phyloP scores from a whole-genome alignment of 2,888 invertebrate genomes.

The Linnaemya vulpina region DNA sequence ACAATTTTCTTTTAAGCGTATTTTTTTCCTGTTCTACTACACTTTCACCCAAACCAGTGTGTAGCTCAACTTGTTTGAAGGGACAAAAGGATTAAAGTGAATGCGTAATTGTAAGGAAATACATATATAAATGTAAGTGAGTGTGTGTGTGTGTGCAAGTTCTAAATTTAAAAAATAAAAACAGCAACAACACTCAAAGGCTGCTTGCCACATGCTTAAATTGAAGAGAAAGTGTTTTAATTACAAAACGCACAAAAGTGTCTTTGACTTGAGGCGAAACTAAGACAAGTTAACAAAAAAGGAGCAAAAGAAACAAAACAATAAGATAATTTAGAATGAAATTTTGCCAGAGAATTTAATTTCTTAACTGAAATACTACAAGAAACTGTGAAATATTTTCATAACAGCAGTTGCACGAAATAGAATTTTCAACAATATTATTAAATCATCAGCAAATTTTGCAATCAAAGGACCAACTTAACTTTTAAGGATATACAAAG shows the following conservation, averaged over 20 bases:
- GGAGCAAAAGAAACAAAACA: background rate
- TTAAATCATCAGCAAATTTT: background rate
- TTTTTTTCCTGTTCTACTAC: background rate
- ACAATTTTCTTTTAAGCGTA: conserved; percentile 30
- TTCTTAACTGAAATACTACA: too few relatives aligned
- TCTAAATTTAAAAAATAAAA: background rate
- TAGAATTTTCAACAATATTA: background rate
- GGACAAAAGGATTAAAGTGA: conserved; percentile 20
- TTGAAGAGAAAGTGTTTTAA: conserved; percentile 39
- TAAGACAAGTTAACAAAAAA: background rate
- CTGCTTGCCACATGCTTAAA: conserved; percentile 7
- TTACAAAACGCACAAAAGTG: conserved; percentile 36
- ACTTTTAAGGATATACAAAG: conserved; percentile 14
- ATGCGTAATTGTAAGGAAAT: conserved; percentile 20
- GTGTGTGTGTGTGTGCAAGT: background rate
- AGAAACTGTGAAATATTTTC: background rate
- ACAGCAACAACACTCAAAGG: conserved; percentile 6
- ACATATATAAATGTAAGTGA: too few relatives aligned
- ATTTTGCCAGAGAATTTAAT: background rate
- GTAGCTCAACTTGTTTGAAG: background rate
- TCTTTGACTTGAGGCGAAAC: conserved; percentile 26
- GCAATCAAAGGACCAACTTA: background rate
- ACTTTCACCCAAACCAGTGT: background rate
- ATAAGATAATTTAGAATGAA: background rate
- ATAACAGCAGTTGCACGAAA: background rate